Base-by-base conservation (phyloP, 2,888 invertebrate species). In the Melikaiella ostensackeni region DNA sequence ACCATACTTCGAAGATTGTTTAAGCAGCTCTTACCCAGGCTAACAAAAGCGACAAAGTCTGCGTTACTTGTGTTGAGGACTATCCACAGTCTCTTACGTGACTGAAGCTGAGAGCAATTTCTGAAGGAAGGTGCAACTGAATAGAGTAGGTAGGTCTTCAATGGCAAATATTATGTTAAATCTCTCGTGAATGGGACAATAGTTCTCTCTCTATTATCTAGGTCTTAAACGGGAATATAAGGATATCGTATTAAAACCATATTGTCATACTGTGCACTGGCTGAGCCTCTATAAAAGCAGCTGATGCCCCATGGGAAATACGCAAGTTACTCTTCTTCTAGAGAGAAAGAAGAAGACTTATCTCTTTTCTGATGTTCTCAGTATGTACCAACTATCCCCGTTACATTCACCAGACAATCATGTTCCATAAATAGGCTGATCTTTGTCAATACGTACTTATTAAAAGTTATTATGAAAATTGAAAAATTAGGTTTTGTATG, bases 151-250 rank as follows among this genome's bases (percentile, higher is more conserved):
- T 85, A 85, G 89, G 84, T 81, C 89, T 90, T 90, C 91, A 87
- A 90, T 91, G 84, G 90, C 88, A 91, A 91, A 91, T 91, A 91
- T 91, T 91, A 91, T 91, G 89, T 91, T 88, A 88, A 90, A 90
- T 91, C 90, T 89, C 86, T 85, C 79, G 83, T 90, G 89, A 90
- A 90, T 88, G 84, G 90, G 83, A 90, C 90, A 90, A 91, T 89
- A 83, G 84, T 80, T 79, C 80, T 83, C 79, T 83, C 80, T 84
- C 89, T 86, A 89, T 89, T 90, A 89, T 89, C 82, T 82, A 75
- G 84, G 86, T 84, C 88, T 89, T 88, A 88, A 89, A 88, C 82
- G 82, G 80, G 84, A 80, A 81, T 86, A 85, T 86, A 85, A 84
- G 87, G 84, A 82, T 86, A 88, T 86, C 84, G 81, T 88, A 88